Base-by-base conservation (phyloP, 2,113 vertebrate species). In the Gasterosteus nipponicus region DNA sequence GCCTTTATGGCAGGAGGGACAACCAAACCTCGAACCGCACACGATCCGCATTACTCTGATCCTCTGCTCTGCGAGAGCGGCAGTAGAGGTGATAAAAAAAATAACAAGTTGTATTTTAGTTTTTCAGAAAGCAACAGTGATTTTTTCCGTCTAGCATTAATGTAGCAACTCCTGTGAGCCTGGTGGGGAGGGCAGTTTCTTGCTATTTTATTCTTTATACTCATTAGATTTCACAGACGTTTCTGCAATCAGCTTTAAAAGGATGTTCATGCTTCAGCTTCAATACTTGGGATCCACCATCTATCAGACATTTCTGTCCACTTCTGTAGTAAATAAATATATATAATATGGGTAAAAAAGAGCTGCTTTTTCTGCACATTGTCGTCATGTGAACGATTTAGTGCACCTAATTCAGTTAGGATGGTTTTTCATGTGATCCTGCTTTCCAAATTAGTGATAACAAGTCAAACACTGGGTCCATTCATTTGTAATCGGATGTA, bases 391-490 rank as follows among this genome's bases (percentile, higher is more conserved):
- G 76, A 73, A 64, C 29, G 16, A 26, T 63, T 71, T 9, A 22
- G 35, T 41, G 5, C 29, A 54, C 22, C 22, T 75, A 80, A 83
- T 66, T 49, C 39, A 53, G 7, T 86, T 84, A 22, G 42, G 16
- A 54, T 63, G 10, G 53, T 66, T 42, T 42, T 33, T 10, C 85
- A 73, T 81, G 80, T 80, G 80, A 89, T 66, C 38, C 62, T 42
- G 73, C 46, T 42, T 56, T 29, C 22, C 22, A 29, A 29, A 56
- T 56, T 12, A 26, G 26, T 46, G 18, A 47, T 51, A 46, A 56
- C 51, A 66, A 5, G 14, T 62, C 57, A 29, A 2, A 9, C 11
- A 31, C 11, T 1, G 7, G 26, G 1, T 8, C 15, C 22, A 12
- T 57, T 69, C 26, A 44, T 42, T 51, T 51, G 18, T 14, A 38